phyloP scores from a whole-genome alignment of 2,797 vertebrate genomes.

The Mionectes olivaceus region DNA sequence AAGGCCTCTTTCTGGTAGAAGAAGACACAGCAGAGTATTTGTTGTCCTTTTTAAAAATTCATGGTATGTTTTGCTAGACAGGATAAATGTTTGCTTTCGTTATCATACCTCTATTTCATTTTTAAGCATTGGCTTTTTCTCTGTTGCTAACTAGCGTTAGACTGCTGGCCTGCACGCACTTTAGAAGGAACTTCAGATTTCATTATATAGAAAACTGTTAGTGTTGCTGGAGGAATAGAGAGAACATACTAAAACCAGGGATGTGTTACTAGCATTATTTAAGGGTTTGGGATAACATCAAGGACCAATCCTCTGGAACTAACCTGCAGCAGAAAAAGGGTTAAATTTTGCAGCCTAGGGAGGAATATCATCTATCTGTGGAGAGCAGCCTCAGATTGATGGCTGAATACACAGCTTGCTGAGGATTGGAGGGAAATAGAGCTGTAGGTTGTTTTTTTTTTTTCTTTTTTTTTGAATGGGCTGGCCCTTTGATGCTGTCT shows the following conservation, averaged over 20 bases:
- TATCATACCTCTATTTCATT: background rate
- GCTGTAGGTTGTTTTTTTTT: background rate
- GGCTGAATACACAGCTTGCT: background rate
- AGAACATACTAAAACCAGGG: background rate
- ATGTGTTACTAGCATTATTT: background rate
- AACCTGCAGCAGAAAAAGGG: background rate
- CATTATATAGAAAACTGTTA: background rate
- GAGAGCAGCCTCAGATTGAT: background rate
- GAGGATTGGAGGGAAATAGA: background rate
- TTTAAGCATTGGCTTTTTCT: background rate
- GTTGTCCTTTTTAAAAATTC: background rate
- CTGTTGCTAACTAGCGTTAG: background rate
- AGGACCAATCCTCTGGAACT: background rate
- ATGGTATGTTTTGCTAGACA: background rate
- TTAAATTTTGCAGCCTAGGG: background rate
- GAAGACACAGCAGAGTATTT: background rate
- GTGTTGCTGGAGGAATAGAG: background rate
- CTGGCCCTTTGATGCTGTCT: background rate
- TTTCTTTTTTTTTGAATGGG: fast-evolving
- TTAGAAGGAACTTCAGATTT: background rate
- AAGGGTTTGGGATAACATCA: background rate
- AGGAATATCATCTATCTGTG: background rate
- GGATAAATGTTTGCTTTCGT: background rate
- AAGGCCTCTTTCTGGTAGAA: background rate
- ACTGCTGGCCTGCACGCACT: background rate